A percentile compares a stretch with the other conserved stretches of the same genome.
These are phyloP conservation scores for Drosophila ambigua DNA, from an alignment of 1,140 invertebrate species.

Conservation along the genomic window DNA sequence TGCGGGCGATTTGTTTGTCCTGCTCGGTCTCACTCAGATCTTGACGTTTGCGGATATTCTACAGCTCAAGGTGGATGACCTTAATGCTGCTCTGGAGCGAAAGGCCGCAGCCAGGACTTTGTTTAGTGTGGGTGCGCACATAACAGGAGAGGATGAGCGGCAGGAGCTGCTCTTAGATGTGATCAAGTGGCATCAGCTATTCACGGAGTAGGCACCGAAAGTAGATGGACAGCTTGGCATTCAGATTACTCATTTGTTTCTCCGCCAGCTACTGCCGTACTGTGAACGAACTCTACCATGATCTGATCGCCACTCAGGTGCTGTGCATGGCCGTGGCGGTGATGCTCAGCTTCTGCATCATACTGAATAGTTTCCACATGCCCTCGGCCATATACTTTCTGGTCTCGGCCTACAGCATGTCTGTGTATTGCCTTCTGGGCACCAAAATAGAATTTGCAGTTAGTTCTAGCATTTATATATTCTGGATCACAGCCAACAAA, in stretches of 20 bases:
- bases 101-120: slow-evolving; percentile 19
- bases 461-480: neutral
- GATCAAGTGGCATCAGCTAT: slow-evolving; percentile 69
- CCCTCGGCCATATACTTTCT: slow-evolving; percentile 50
- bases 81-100: slow-evolving; percentile 32
- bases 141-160: neutral
- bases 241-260: neutral
- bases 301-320: slow-evolving; percentile 57
- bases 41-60: slow-evolving; percentile 48
- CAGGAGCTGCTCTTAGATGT: slow-evolving; percentile 37
- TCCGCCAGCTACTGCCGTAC: slow-evolving; percentile 40
- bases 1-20: slow-evolving; percentile 51
- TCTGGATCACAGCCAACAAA: neutral
- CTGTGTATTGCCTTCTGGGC: slow-evolving; percentile 61
- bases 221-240: neutral
- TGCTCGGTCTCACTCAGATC: slow-evolving; percentile 50
- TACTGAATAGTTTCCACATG: slow-evolving; percentile 43
- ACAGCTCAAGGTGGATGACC: slow-evolving; percentile 26
- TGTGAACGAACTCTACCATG: slow-evolving; percentile 49
- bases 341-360: slow-evolving; percentile 53
- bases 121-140: neutral
- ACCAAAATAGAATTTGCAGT: slow-evolving; percentile 64
- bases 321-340: slow-evolving; percentile 43
- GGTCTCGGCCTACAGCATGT: slow-evolving; percentile 57
- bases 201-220: slow-evolving; percentile 33